These are phyloP conservation scores for Carcina quercana DNA, from an alignment of 2,888 invertebrate genomes.

Conservation along the genomic window DNA sequence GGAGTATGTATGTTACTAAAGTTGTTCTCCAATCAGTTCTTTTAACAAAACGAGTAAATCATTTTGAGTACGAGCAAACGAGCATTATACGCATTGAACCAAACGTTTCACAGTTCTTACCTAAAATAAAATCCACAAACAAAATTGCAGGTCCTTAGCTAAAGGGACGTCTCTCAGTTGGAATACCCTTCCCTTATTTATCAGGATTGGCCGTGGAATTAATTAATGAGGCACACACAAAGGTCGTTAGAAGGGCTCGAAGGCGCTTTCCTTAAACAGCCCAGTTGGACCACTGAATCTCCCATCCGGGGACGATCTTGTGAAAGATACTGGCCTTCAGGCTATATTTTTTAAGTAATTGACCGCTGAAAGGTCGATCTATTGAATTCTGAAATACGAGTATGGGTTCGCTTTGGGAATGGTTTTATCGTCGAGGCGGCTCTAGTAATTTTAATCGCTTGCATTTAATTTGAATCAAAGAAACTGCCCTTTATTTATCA, in stretches of 20 bases:
- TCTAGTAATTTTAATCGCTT: no score
- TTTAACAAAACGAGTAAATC: no score
- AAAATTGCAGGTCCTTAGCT: constrained; percentile 5
- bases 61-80: no score
- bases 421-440: no score
- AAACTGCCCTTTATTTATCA: no score
- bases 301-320: constrained; percentile 21
- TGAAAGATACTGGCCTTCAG: constrained; percentile 25
- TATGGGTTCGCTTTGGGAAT: no score
- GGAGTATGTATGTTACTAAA: no score
- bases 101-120: background rate
- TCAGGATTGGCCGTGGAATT: constrained; percentile 44
- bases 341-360: constrained; percentile 42
- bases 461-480: no score
- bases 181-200: constrained; percentile 32
- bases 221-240: constrained; percentile 46
- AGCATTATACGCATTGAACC: no score
- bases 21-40: no score
- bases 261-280: constrained; percentile 12
- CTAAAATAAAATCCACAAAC: constrained; percentile 2
- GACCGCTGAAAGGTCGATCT: constrained; percentile 28
- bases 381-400: no score
- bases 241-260: constrained; percentile 30
- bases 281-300: constrained; percentile 5
- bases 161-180: constrained; percentile 5